Evolutionary conservation across 2,888 invertebrate species (phyloP), one percentile per base, ranked within the genome.

Genomic region (Macrosoma leucophasiata): DNA sequence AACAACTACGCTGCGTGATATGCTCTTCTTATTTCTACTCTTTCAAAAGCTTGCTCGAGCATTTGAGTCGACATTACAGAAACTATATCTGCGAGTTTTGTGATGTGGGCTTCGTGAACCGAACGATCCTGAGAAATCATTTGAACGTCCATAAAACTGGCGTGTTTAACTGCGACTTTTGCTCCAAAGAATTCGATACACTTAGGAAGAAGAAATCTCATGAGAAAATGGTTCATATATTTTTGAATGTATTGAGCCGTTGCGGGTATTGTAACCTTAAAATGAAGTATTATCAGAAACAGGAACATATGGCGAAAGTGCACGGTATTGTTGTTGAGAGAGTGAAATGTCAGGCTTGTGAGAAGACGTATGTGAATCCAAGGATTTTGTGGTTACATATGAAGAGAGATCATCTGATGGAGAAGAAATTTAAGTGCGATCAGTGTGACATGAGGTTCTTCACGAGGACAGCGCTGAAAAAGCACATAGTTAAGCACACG

Each of bases 131-230:
- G 31, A 8, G 13, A 6, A 35, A 19, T 17, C 55, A n/a, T 39
- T 48, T 14, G 13, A 46, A 36, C 1, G 46, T 43, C 5, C 66
- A 66, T n/a, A 48, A 39, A 11, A 51, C 37, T 6, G 62, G 57
- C 0, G 21, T 13, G 0, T 52, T 38, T 23, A 32, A 38, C 3
- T 81, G 79, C 30, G 60, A 59, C 3, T 56, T 44, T 18, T 81
- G 81, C 37, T 55, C 63, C 1, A 74, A 76, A 39, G 46, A 66
- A 0, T 78, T 63, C 17, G 50, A 60, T 1, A 71, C 70, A 0
- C 51, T 54, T 21, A 50, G 62, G 6, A 71, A 69, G 5, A 51
- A 68, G 17, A 61, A 62, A 23, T 46, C 62, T 1, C 79, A 79
- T 22, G 65, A 65, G 30, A 58, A 58, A 15, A 33, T 67, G 1